A percentile compares a stretch with the other conserved stretches of the same genome.
phyloP scores from a whole-genome alignment of 2,888 invertebrate genomes.

The Chamaedrilus cognettii region DNA sequence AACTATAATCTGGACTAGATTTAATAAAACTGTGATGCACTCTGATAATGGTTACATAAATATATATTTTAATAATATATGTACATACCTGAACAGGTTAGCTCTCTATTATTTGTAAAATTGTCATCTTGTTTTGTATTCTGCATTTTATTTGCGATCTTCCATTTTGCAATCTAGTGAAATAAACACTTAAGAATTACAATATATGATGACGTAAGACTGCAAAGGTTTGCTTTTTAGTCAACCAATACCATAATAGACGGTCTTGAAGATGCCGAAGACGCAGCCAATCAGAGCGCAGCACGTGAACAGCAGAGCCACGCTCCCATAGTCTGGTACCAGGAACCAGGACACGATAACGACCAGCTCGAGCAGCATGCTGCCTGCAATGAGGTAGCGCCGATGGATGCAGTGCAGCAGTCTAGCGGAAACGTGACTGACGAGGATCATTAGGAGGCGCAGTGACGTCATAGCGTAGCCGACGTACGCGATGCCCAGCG shows the following conservation, averaged over 20 bases:
- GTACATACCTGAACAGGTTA: no score
- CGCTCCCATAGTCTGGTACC: background rate
- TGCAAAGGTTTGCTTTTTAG: no score
- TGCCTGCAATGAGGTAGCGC: background rate
- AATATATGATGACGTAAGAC: no score
- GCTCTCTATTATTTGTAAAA: no score
- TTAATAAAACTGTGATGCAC: no score
- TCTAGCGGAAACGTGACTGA: background rate
- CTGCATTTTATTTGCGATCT: no score
- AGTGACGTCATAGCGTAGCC: background rate
- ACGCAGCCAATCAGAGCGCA: background rate
- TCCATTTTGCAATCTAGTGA: no score
- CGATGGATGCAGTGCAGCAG: background rate
- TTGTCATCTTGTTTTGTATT: no score
- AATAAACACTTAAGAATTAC: no score
- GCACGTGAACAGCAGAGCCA: background rate
- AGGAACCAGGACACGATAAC: background rate
- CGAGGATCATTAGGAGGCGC: background rate
- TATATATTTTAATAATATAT: no score
- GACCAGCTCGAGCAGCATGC: background rate
- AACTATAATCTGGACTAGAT: no score
- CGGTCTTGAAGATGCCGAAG: background rate
- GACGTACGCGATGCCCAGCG: background rate
- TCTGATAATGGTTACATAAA: no score
- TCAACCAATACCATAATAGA: background rate